Conservation (phyloP, 2,113 vertebrate species). For the Stomatorhinus ivindoensis region DNA sequence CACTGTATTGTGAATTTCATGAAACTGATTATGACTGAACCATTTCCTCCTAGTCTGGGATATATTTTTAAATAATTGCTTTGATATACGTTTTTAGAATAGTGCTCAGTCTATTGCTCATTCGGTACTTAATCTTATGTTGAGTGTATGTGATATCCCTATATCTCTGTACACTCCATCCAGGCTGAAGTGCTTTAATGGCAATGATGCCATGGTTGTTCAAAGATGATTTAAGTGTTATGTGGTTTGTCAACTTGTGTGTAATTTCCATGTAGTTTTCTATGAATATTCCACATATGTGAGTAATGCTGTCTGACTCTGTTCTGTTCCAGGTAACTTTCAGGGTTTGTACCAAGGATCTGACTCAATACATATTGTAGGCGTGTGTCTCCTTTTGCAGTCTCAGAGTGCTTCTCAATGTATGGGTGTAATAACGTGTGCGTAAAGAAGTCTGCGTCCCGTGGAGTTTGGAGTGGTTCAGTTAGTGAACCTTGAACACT, state of each 20-base stretch:
- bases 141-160: background rate
- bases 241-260: background rate
- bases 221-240: background rate
- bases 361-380: background rate
- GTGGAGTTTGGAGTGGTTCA: background rate
- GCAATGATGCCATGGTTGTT: background rate
- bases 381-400: background rate
- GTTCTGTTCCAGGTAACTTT: background rate
- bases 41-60: background rate
- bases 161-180: background rate
- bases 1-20: background rate
- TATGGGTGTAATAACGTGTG: background rate
- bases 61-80: background rate
- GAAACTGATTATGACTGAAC: background rate
- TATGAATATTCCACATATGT: background rate
- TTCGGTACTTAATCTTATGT: background rate
- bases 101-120: constrained; percentile 10
- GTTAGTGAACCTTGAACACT: background rate
- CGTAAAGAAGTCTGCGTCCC: background rate
- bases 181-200: background rate
- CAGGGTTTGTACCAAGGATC: background rate
- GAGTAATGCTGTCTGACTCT: background rate
- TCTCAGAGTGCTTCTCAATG: background rate
- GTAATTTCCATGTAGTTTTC: background rate
- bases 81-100: background rate